Conservation (phyloP, 2,797 vertebrate species). For the Neomorphus geoffroyi region DNA sequence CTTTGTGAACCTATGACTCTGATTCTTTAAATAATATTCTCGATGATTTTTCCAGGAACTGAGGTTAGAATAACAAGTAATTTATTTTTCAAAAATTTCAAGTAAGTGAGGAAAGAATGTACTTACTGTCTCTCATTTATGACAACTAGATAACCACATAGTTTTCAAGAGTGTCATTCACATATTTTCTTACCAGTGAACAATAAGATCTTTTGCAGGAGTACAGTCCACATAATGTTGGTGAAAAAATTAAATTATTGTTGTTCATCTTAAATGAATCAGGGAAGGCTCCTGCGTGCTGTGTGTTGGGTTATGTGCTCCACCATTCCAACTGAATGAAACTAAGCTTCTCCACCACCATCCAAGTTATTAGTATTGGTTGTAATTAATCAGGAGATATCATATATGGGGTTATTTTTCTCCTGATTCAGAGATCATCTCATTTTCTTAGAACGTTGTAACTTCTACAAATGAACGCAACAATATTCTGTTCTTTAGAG, state of each 20-base stretch:
- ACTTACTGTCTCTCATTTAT: background rate
- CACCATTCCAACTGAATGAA: background rate
- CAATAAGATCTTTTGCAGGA: background rate
- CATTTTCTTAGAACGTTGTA: background rate
- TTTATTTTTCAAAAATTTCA: background rate
- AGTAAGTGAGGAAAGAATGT: background rate
- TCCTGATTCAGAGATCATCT: background rate
- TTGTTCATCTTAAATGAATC: background rate
- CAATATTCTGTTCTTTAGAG: background rate
- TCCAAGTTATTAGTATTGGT: background rate
- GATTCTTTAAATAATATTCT: background rate
- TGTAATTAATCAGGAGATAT: background rate
- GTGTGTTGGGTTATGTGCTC: background rate
- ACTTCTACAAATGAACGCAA: background rate
- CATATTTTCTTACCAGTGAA: background rate
- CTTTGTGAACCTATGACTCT: background rate
- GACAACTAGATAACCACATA: background rate
- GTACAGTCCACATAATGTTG: background rate
- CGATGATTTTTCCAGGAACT: background rate
- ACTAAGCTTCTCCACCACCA: background rate
- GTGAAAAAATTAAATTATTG: background rate
- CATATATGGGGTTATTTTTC: background rate
- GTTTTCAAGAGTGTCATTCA: background rate
- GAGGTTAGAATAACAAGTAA: background rate
- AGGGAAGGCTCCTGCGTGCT: background rate